Evolutionary conservation across 92 coral and sea anemone genomes (phyloP).

Genomic region (Umimayanthus chanpuru): DNA sequence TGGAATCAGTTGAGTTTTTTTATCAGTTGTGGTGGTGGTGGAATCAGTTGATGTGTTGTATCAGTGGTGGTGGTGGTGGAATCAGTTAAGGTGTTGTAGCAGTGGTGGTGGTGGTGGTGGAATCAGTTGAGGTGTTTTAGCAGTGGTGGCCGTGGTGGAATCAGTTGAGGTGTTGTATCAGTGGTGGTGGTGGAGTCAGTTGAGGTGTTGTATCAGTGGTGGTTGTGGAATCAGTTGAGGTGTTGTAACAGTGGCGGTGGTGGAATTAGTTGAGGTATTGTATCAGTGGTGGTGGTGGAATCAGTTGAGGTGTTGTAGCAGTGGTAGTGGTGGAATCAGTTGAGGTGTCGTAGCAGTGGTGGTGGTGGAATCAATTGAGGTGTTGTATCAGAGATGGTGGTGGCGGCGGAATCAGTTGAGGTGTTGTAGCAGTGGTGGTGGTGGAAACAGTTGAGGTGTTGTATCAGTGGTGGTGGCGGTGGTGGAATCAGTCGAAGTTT

Average conservation of each 20-base stretch:
- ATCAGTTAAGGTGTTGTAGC: background rate
- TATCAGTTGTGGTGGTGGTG: background rate
- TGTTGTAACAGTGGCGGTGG: background rate
- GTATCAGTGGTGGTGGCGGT: background rate
- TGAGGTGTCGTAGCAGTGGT: background rate
- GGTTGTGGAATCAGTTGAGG: too few relatives aligned
- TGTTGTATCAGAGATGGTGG: background rate
- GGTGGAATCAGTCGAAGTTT: background rate
- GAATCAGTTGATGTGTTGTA: too few relatives aligned
- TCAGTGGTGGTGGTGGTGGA: too few relatives aligned
- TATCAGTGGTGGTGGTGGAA: background rate
- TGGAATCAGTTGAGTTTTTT: background rate
- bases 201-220: too few relatives aligned
- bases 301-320: background rate
- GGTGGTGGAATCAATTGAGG: background rate
- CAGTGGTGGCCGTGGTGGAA: background rate
- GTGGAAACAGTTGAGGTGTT: background rate
- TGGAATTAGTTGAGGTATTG: background rate
- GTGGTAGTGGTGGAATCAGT: background rate
- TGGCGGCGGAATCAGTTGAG: background rate
- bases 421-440: background rate
- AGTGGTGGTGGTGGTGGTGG: background rate
- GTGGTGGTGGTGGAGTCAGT: too few relatives aligned
- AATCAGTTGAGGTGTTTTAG: background rate
- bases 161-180: background rate